A percentile compares a stretch with the other conserved stretches of the same genome.
Conservation (phyloP, 2,113 vertebrate species). For the Miniopterus natalensis region DNA sequence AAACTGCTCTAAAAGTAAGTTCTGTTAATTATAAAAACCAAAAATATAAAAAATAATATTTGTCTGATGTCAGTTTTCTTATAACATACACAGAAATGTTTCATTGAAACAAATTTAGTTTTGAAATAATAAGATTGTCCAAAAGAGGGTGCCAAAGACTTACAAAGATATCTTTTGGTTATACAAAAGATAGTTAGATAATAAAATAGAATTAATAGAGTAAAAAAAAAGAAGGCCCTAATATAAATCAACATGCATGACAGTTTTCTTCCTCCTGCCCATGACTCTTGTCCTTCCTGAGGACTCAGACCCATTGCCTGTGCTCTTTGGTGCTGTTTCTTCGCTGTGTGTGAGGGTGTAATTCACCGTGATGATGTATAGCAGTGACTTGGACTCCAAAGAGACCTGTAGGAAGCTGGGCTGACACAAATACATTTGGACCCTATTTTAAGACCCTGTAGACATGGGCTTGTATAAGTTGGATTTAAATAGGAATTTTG, state of each 20-base stretch:
- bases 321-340: not conserved
- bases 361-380: not conserved
- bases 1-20: conserved; percentile 21
- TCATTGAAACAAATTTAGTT: conserved; percentile 20
- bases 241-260: not conserved
- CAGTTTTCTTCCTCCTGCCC: not conserved
- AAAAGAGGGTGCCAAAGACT: conserved; percentile 86
- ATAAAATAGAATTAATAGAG: conserved; percentile 68
- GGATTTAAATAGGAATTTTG: conserved; percentile 1
- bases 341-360: not conserved
- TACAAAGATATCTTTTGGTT: conserved; percentile 61
- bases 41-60: not conserved
- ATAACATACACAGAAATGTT: not conserved
- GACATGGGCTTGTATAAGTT: not conserved
- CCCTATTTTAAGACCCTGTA: not conserved
- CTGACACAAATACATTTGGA: not conserved
- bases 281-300: not conserved
- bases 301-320: not conserved
- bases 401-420: not conserved
- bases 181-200: conserved; percentile 67
- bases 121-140: conserved; percentile 34
- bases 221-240: not conserved
- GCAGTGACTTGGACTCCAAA: not conserved
- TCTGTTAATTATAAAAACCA: not conserved
- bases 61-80: conserved; percentile 24